Conservation (phyloP, 2,888 invertebrate genomes). For the Thyatira batis region DNA sequence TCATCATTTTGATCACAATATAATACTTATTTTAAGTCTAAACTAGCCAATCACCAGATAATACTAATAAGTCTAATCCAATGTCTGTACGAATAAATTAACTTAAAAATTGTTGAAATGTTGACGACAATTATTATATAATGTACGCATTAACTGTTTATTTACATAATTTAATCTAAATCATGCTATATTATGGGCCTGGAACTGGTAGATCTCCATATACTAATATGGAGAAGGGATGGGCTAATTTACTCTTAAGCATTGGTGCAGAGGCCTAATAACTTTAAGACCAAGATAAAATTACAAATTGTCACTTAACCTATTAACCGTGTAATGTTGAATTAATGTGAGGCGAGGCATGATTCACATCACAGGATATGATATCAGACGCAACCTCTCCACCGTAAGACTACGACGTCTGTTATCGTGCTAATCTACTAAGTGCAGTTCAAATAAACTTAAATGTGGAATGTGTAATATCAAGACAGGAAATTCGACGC, state of each 20-base stretch:
- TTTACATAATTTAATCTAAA: no score
- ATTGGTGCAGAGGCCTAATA: constrained; percentile 14
- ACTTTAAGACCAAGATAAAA: constrained; percentile 34
- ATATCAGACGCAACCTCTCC: constrained; percentile 65
- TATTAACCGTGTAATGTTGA: constrained; percentile 54
- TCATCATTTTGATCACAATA: not conserved
- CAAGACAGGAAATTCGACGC: constrained; percentile 19
- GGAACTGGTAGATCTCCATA: no score
- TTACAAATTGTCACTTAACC: constrained; percentile 70
- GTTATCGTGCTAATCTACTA: constrained; percentile 57
- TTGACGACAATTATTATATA: no score
- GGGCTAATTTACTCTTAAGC: not conserved
- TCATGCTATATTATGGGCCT: no score
- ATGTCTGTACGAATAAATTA: no score
- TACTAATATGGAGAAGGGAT: no score
- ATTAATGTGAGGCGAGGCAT: constrained; percentile 43
- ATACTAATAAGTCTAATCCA: no score
- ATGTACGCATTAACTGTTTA: no score
- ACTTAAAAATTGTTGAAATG: no score
- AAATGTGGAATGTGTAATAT: constrained; percentile 29
- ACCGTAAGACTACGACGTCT: constrained; percentile 57
- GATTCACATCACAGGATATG: constrained; percentile 65
- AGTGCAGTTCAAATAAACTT: constrained; percentile 66
- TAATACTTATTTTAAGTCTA: not conserved
- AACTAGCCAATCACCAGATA: no score